These are phyloP conservation scores for Eupithecia subumbrata DNA, from an alignment of 2,888 invertebrate species.

Conservation along the genomic window DNA sequence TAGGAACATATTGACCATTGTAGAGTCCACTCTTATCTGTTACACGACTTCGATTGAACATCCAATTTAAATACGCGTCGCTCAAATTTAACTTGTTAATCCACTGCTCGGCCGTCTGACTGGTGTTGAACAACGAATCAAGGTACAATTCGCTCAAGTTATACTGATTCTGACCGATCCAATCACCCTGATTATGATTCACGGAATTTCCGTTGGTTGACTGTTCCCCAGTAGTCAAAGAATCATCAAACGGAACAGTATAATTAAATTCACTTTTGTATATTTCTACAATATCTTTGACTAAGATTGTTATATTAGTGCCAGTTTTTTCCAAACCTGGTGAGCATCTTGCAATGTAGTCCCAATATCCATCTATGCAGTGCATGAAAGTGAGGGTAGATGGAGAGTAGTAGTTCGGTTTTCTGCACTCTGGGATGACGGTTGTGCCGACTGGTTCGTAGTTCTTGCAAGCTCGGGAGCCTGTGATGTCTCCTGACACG, in stretches of 20 bases:
- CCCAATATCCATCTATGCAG: slow-evolving; percentile 41
- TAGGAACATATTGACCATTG: slow-evolving; percentile 23
- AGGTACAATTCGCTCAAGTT: slow-evolving; percentile 6
- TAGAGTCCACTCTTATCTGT: neutral
- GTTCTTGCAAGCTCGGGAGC: slow-evolving; percentile 16
- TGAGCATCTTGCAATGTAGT: slow-evolving; percentile 33
- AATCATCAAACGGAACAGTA: neutral
- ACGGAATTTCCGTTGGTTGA: neutral
- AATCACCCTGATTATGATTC: neutral
- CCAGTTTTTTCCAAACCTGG: slow-evolving; percentile 51
- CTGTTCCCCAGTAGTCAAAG: neutral
- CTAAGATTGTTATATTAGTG: slow-evolving; percentile 60
- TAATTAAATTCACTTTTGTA: slow-evolving; percentile 46
- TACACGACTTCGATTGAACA: neutral
- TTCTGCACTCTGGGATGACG: slow-evolving; percentile 27
- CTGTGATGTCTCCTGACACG: slow-evolving; percentile 6
- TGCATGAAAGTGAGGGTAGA: slow-evolving; percentile 27
- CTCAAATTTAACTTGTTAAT: slow-evolving; percentile 3
- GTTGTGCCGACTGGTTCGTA: slow-evolving; percentile 23
- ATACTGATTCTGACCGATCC: neutral
- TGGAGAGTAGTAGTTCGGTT: slow-evolving; percentile 27
- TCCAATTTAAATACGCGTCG: neutral
- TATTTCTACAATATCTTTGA: slow-evolving; percentile 59
- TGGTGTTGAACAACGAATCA: neutral
- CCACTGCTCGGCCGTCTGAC: slow-evolving; percentile 1